Conservation (phyloP, 2,888 invertebrate genomes). For the Danaus chrysippus region DNA sequence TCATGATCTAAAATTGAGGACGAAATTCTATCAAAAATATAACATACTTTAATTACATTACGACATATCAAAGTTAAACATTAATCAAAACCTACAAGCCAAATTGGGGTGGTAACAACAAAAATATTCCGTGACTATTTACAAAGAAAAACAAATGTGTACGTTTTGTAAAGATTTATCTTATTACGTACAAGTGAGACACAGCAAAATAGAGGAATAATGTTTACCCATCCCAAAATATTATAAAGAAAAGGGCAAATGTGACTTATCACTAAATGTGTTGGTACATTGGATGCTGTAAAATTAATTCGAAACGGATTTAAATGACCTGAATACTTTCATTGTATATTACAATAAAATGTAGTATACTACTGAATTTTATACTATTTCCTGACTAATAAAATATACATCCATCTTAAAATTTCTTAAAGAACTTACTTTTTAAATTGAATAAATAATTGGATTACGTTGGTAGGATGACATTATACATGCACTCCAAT, state of each 20-base stretch:
- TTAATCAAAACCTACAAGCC: neutral
- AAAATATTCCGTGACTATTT: neutral
- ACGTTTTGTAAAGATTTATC: neutral
- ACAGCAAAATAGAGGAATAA: neutral
- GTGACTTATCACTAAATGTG: neutral
- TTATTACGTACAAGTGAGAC: neutral
- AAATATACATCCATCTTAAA: conserved; percentile 13
- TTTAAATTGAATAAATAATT: conserved; percentile 13
- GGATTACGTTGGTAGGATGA: conserved; percentile 9
- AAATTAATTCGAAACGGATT: no score
- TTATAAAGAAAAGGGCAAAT: neutral
- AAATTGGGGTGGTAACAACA: neutral
- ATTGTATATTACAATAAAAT: no score
- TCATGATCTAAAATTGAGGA: no score
- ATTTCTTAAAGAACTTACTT: conserved; percentile 6
- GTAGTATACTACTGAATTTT: no score
- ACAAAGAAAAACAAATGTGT: neutral
- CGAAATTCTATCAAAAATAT: no score
- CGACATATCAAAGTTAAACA: neutral
- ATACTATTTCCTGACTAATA: neutral
- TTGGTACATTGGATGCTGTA: neutral
- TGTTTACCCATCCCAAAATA: neutral
- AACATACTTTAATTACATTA: neutral
- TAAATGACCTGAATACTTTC: no score
- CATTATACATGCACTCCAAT: conserved; percentile 8